Conservation (phyloP, 1,140 invertebrate genomes). For the Popillia japonica region DNA sequence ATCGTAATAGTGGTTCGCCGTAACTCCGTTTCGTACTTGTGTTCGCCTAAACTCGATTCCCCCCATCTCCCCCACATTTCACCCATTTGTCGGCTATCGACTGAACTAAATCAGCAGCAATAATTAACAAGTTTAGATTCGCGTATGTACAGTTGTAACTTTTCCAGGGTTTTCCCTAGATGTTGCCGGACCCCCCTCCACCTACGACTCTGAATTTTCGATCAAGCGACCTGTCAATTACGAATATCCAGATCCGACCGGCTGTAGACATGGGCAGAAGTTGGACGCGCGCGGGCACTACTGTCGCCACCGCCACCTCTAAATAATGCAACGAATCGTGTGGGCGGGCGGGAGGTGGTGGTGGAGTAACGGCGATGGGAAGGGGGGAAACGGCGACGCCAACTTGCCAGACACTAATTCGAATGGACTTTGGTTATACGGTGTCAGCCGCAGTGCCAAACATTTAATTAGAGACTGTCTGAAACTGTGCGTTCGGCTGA, state of each 20-base stretch:
- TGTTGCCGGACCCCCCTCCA: not conserved
- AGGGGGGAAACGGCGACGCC: not conserved
- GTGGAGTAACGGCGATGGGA: not conserved
- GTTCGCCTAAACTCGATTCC: not conserved
- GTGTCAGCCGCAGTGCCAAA: constrained; percentile 12
- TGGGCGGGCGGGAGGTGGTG: not conserved
- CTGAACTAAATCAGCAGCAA: constrained; percentile 6
- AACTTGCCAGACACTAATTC: not conserved
- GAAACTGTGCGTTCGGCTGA: not conserved
- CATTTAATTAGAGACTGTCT: constrained; percentile 12
- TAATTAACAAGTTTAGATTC: constrained; percentile 16
- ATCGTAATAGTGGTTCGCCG: not conserved
- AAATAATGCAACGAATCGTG: not conserved
- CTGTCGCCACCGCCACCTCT: not conserved
- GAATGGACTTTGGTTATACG: constrained; percentile 10
- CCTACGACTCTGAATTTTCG: not conserved
- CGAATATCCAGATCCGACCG: not conserved
- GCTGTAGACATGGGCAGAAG: not conserved
- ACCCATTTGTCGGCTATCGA: not conserved
- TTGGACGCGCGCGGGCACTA: not conserved
- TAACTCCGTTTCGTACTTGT: not conserved
- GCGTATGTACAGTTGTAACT: constrained; percentile 5
- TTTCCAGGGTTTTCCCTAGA: not conserved
- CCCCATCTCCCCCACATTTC: not conserved
- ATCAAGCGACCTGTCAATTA: constrained; percentile 9